Conservation (phyloP, 2,113 vertebrate genomes). For the Sander lucioperca region DNA sequence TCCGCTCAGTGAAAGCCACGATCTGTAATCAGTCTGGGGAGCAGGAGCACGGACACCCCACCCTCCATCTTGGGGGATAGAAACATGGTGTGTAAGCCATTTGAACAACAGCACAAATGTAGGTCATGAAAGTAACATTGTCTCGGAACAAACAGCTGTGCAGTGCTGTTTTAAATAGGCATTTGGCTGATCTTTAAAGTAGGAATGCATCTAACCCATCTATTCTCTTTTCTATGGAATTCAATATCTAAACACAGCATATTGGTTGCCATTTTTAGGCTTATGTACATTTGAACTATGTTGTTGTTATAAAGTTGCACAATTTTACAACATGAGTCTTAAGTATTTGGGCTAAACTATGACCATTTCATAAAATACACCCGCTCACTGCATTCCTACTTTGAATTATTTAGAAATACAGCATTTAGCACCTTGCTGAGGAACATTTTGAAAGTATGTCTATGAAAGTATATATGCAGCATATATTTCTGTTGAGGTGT, state of each 20-base stretch:
- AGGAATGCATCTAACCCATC: background rate
- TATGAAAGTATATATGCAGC: background rate
- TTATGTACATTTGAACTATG: background rate
- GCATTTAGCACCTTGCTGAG: conserved; percentile 19
- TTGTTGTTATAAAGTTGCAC: background rate
- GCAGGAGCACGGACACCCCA: conserved; percentile 24
- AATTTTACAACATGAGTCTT: background rate
- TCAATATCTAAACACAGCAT: background rate
- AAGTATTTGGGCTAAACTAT: conserved; percentile 24
- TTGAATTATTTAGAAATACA: conserved; percentile 59
- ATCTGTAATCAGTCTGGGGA: conserved; percentile 55
- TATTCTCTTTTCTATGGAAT: background rate
- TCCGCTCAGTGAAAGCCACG: conserved; percentile 50
- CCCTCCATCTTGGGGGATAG: conserved; percentile 46
- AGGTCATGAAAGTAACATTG: conserved; percentile 56
- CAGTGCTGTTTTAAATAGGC: conserved; percentile 11
- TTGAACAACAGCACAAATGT: conserved; percentile 46
- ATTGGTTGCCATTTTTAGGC: background rate
- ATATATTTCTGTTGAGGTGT: background rate
- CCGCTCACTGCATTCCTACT: conserved; percentile 30
- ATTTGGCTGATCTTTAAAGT: background rate
- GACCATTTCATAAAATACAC: conserved; percentile 26
- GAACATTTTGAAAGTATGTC: conserved; percentile 15
- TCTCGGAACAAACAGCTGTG: conserved; percentile 26
- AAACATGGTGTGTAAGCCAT: conserved; percentile 24